Evolutionary conservation across 2,888 invertebrate species (phyloP).

Genomic region (Podotricha telesiphe): DNA sequence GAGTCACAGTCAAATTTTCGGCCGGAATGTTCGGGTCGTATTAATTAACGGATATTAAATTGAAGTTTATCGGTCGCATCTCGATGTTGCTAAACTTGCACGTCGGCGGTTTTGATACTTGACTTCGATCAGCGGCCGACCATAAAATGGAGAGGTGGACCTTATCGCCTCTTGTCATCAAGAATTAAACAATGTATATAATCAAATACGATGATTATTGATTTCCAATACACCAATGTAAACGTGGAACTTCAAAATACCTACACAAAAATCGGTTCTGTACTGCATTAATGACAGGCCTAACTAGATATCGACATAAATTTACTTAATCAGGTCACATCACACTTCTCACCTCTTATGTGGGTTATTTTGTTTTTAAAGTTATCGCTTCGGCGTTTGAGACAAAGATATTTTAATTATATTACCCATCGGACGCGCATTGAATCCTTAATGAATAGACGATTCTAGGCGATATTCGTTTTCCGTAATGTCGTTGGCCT

Average conservation of each 20-base stretch:
- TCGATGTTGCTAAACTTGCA: constrained; percentile 80
- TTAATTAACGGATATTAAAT: constrained; percentile 83
- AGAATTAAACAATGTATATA: constrained; percentile 77
- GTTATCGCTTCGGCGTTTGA: constrained; percentile 72
- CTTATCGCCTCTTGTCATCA: constrained; percentile 79
- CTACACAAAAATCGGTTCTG: constrained; percentile 47
- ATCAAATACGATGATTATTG: constrained; percentile 76
- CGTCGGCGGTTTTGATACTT: constrained; percentile 72
- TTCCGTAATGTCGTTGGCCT: constrained; percentile 76
- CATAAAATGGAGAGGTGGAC: constrained; percentile 64
- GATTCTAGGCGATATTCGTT: constrained; percentile 66
- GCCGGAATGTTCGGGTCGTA: constrained; percentile 77
- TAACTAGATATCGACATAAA: constrained; percentile 53
- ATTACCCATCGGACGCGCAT: constrained; percentile 78
- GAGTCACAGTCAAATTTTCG: constrained; percentile 77
- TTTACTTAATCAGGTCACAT: constrained; percentile 63
- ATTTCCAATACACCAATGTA: constrained; percentile 53
- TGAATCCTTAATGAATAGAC: constrained; percentile 78
- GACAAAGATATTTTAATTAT: constrained; percentile 83
- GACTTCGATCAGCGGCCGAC: constrained; percentile 61
- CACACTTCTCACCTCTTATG: constrained; percentile 80
- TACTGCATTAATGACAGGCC: constrained; percentile 43
- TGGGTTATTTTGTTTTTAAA: constrained; percentile 66
- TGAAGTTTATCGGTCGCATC: constrained; percentile 80
- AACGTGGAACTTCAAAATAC: constrained; percentile 16